A percentile compares a stretch with the other conserved stretches of the same genome.
Evolutionary conservation across 2,113 vertebrate species (phyloP).

Genomic region (Hoplias malabaricus): DNA sequence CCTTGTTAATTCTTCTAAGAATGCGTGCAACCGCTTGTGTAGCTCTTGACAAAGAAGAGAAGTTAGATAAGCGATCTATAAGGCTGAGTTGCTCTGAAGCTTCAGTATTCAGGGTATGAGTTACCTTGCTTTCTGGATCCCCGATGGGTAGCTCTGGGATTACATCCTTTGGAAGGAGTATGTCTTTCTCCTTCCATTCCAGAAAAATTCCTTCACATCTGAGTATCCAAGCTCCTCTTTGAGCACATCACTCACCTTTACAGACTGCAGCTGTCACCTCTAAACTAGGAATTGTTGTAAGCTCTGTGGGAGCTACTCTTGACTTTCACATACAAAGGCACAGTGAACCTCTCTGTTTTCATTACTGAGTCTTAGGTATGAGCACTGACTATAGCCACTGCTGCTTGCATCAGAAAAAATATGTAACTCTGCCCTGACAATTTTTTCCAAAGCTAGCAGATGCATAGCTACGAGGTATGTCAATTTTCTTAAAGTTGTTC

Average conservation of each 20-base stretch:
- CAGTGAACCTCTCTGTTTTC: not conserved
- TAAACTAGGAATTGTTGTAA: too few species aligned
- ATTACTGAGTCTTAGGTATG: not conserved
- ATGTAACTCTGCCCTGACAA: too few species aligned
- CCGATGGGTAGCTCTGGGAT: not conserved
- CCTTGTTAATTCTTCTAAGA: not conserved
- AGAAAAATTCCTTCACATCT: constrained; percentile 16
- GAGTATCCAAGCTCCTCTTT: constrained; percentile 12
- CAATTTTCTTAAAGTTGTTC: not conserved
- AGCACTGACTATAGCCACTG: too few species aligned
- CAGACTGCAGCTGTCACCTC: too few species aligned
- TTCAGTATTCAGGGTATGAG: not conserved
- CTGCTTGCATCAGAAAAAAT: too few species aligned
- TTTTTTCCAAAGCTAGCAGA: not conserved
- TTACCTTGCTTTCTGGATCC: constrained; percentile 23
- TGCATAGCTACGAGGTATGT: not conserved
- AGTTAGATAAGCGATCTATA: constrained; percentile 2
- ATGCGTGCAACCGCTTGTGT: constrained; percentile 13
- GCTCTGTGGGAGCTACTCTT: not conserved
- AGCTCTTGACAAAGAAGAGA: constrained; percentile 29
- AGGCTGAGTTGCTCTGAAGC: not conserved
- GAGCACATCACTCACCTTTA: too few species aligned
- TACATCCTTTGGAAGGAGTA: not conserved
- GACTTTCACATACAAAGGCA: too few species aligned
- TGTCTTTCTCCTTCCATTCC: constrained; percentile 23